Base-by-base conservation (phyloP, 1,140 invertebrate genomes). In the Aphelenchoides fujianensis region DNA sequence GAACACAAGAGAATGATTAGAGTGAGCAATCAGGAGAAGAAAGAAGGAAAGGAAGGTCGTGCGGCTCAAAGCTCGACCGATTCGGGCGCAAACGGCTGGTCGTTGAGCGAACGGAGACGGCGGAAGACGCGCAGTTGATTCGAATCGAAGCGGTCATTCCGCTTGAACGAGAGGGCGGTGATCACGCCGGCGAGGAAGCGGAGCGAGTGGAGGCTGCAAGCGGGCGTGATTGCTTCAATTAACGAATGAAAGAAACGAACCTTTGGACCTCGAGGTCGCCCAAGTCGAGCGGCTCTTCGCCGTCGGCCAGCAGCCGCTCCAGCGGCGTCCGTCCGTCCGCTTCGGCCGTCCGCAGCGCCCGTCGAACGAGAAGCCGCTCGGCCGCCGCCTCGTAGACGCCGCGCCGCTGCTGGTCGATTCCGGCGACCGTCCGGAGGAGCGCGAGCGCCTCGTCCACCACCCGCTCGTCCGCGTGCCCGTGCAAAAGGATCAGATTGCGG, bases 201-300 rank as follows among this genome's bases (percentile, higher is more conserved):
- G 41, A 48, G 41, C 41, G 41, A 48, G 23, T 48, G 12, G 23
- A 48, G 23, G 41, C 41, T 48, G 41, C 12, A 48, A 48, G 23
- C 41, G 12, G n/a, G n/a, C n/a, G n/a, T n/a, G n/a, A n/a, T n/a
- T n/a, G n/a, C n/a, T n/a, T n/a, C 41, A 23, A 48, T 48, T 48
- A 16, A 48, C 41, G 41, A 23, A 48, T 48, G 12, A n/a, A n/a
- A n/a, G n/a, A 19, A 71, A 69, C 31, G 19, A 16, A 28, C 52
- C 32, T 77, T 41, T 16, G 36, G 34, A 68, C 76, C 61, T 69
- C 31, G 2, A 71, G 2, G 34, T 32, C 23, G 5, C 32, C 32
- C 35, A 73, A 31, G 76, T 61, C 59, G 16, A 61, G 1, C 31
- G 28, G 16, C 27, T 28, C 70, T 16, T 69, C 30, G 27, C 23